Conservation (phyloP, 2,888 invertebrate species). For the Acrobasis consociella region DNA sequence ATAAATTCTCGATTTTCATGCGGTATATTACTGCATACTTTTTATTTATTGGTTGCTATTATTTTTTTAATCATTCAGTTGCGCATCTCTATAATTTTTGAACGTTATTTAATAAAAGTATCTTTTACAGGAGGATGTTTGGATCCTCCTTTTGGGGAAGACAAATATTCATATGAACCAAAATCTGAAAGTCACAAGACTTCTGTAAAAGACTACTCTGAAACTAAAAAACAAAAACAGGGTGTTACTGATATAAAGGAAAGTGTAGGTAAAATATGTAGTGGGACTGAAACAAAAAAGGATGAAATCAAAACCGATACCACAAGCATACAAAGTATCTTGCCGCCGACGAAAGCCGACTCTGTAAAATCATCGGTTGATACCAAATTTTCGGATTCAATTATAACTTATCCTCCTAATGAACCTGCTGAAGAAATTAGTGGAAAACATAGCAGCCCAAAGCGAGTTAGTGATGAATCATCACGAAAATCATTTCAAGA, state of each 20-base stretch:
- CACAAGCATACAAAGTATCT: conserved; percentile 34
- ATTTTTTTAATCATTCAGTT: not conserved
- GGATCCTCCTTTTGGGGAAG: conserved; percentile 70
- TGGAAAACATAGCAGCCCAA: conserved; percentile 26
- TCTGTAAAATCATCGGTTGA: conserved; percentile 33
- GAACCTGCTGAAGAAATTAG: conserved; percentile 37
- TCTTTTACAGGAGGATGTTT: conserved; percentile 65
- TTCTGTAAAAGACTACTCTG: not conserved
- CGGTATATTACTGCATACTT: not conserved
- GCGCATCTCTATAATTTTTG: not conserved
- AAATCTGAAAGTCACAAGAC: conserved; percentile 21
- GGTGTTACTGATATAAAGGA: not conserved
- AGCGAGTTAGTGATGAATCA: conserved; percentile 30
- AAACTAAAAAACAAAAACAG: conserved; percentile 11
- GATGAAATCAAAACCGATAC: not conserved
- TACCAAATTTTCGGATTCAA: conserved; percentile 46
- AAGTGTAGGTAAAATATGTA: not conserved
- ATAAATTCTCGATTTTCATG: not conserved
- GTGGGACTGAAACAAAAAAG: not conserved
- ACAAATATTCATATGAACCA: conserved; percentile 58
- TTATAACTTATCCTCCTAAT: conserved; percentile 59
- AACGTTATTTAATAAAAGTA: not conserved
- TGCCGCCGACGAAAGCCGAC: conserved; percentile 28
- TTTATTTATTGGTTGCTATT: no score
- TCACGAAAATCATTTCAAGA: conserved; percentile 32